Evolutionary conservation across 2,113 vertebrate species (phyloP), one percentile per base, ranked within the genome.

Genomic region (Tautogolabrus adspersus): DNA sequence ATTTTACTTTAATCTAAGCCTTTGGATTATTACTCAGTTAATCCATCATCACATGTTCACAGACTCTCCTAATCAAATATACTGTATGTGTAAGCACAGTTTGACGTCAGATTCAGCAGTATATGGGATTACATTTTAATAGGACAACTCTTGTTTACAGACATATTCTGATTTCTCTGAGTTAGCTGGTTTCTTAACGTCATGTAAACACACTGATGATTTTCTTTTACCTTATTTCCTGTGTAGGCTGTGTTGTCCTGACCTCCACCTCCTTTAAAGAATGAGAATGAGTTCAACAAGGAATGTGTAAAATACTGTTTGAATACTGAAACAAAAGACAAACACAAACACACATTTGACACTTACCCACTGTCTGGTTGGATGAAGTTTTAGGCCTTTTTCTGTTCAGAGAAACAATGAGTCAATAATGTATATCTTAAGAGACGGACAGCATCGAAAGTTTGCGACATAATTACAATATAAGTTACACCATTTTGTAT

Each of bases 151-250:
- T 6, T 34, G 30, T 34, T 34, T 34, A 2, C 30, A 0, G 30
- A 34, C 30, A 34, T 34, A 34, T 6, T 34, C 30, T 34, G 30
- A 34, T 34, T 34, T 34, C 30, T 34, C 30, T 34, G 30, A 34
- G 30, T 34, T 6, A 34, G 30, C 30, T 34, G 30, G 22, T 16
- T 30, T 16, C 10, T 22, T 55, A 55, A 22, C 19, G 1, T 55
- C 6, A n/a, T 55, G 2, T 19, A 13, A 52, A 16, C 10, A 3
- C 15, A 42, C 15, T 19, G n/a, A 1, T 11, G 1, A 6, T 22
- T 18, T 1, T 38, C 0, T 47, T 66, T 83, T 89, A 91, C 82
- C 81, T 86, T 44, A 70, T 10, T 57, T 52, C 10, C 42, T 22
- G 54, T 8, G 22, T 1, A 57, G 19, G 37, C 40, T 16, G 21